Evolutionary conservation across 2,797 vertebrate genomes (phyloP).

Genomic region (Cheirogaleus major): DNA sequence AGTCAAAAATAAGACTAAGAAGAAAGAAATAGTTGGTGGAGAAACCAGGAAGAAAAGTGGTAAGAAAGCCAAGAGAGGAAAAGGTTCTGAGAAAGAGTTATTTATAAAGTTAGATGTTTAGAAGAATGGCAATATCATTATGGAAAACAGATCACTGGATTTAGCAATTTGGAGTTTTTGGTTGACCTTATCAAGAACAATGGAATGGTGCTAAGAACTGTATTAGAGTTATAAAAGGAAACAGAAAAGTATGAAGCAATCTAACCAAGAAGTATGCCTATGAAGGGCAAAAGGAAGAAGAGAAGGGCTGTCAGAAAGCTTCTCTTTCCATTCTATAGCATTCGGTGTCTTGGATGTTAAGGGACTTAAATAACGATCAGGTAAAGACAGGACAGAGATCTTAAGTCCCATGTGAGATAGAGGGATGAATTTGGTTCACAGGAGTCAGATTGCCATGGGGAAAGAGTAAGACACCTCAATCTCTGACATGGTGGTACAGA

Average conservation of each 20-base stretch:
- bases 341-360: background rate
- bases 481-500: background rate
- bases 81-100: background rate
- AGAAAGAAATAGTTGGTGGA: background rate
- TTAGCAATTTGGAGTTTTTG: background rate
- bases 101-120: background rate
- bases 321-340: background rate
- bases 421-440: background rate
- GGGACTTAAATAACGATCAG: background rate
- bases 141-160: background rate
- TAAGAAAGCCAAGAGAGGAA: background rate
- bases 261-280: background rate
- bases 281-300: background rate
- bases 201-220: background rate
- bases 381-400: background rate
- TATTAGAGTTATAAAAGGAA: background rate
- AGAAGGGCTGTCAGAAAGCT: background rate
- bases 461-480: background rate
- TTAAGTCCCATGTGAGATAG: background rate
- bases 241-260: background rate
- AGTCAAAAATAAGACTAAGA: background rate
- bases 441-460: background rate
- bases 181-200: background rate
- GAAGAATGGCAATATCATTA: background rate
- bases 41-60: background rate